Conservation (phyloP, 2,888 invertebrate species). For the Eupelmus urozonus region DNA sequence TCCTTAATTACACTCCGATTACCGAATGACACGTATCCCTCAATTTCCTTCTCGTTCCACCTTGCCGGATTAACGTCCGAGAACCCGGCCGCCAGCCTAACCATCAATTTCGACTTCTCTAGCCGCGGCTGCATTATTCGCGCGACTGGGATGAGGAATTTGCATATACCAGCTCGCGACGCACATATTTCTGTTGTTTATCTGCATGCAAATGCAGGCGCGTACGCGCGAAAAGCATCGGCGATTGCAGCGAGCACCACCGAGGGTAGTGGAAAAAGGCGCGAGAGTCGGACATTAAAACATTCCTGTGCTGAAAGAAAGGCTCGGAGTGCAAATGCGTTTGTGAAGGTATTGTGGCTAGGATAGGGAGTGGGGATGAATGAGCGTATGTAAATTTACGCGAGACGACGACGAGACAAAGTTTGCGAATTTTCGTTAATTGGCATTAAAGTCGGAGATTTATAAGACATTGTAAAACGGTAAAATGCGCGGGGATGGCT, state of each 20-base stretch:
- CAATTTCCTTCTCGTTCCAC: background rate
- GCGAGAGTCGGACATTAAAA: conserved; percentile 25
- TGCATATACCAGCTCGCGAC: conserved; percentile 31
- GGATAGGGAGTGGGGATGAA: too few relatives aligned
- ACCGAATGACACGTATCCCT: conserved; percentile 17
- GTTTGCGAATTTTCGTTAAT: too few relatives aligned
- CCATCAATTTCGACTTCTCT: conserved; percentile 2
- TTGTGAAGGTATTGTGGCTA: too few relatives aligned
- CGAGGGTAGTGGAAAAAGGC: conserved; percentile 12
- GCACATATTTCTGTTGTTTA: conserved; percentile 8
- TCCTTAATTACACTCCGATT: conserved; percentile 29
- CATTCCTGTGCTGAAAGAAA: conserved; percentile 40
- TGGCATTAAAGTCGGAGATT: too few relatives aligned
- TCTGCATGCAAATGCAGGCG: conserved; percentile 6
- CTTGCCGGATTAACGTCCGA: conserved; percentile 3
- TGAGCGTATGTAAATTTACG: too few relatives aligned
- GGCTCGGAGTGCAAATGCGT: too few relatives aligned
- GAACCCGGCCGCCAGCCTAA: background rate
- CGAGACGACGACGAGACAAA: too few relatives aligned
- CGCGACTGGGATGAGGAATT: background rate
- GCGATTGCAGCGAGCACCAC: background rate
- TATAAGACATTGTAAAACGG: too few relatives aligned
- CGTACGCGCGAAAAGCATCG: conserved; percentile 6
- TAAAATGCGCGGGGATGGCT: too few relatives aligned
- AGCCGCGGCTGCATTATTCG: background rate